A percentile compares a stretch with the other conserved stretches of the same genome.
Evolutionary conservation across 2,888 invertebrate genomes (phyloP).

Genomic region (Petrophora chlorosata): DNA sequence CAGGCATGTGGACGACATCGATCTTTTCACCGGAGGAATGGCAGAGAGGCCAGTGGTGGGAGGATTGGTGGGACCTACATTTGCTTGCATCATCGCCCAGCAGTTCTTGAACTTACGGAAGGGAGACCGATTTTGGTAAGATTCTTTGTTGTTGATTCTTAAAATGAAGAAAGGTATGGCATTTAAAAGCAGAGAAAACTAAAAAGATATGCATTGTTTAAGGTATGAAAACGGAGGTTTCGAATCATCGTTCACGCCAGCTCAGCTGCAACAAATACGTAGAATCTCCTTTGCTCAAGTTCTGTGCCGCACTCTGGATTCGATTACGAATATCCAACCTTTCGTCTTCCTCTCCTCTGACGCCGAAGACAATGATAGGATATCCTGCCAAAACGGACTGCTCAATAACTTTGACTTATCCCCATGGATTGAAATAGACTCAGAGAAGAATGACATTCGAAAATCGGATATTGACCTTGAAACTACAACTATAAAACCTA

Average conservation of each 20-base stretch:
- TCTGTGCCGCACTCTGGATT: constrained; percentile 86
- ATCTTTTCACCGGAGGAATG: constrained; percentile 92
- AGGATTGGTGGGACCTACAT: constrained; percentile 93
- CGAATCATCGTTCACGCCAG: constrained; percentile 89
- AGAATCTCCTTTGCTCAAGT: constrained; percentile 89
- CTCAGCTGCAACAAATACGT: constrained; percentile 89
- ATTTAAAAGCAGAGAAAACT: too few species aligned
- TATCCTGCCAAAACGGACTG: constrained; percentile 81
- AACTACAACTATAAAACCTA: constrained; percentile 54
- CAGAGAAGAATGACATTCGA: constrained; percentile 65
- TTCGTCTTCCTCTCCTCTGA: constrained; percentile 87
- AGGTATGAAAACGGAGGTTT: constrained; percentile 91
- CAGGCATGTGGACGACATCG: constrained; percentile 91
- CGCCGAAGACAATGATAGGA: constrained; percentile 82
- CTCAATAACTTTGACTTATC: constrained; percentile 84
- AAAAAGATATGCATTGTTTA: constrained; percentile 25
- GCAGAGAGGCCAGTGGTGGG: constrained; percentile 91
- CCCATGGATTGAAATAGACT: constrained; percentile 84
- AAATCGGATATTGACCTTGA: constrained; percentile 57
- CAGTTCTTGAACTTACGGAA: constrained; percentile 91
- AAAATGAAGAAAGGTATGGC: too few species aligned
- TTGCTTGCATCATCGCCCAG: constrained; percentile 94
- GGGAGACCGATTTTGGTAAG: constrained; percentile 90
- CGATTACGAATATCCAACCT: constrained; percentile 87
- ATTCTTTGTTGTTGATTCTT: too few species aligned